Evolutionary conservation across 2,888 invertebrate species (phyloP).

Genomic region (Alviniconcha strummeri): DNA sequence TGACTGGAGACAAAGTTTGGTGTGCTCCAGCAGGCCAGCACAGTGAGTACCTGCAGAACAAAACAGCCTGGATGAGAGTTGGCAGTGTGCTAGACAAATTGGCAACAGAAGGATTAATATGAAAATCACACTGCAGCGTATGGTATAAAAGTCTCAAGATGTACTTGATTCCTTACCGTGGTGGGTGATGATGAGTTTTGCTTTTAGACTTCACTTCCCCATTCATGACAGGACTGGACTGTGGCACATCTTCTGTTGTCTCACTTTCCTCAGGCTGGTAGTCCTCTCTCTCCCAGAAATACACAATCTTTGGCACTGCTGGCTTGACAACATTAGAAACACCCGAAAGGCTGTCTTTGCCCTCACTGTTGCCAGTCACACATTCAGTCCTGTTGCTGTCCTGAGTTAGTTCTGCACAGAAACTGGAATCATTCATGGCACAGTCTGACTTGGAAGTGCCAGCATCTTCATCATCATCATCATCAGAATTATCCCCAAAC

Average conservation of each 20-base stretch:
- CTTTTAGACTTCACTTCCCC: not conserved
- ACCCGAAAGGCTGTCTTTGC: no score
- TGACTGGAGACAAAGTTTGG: no score
- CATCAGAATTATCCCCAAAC: constrained; percentile 26
- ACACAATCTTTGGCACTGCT: constrained; percentile 36
- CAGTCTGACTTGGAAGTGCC: not conserved
- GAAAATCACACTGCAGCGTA: no score
- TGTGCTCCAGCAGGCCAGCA: no score
- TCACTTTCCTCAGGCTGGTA: constrained; percentile 39
- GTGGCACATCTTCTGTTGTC: not conserved
- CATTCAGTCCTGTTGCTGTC: not conserved
- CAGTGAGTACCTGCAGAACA: no score
- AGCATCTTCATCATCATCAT: not conserved
- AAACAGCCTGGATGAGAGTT: no score
- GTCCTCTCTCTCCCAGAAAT: constrained; percentile 46
- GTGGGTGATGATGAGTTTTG: not conserved
- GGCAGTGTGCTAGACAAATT: no score
- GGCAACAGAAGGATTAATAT: no score
- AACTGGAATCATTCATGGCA: not conserved
- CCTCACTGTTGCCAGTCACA: no score
- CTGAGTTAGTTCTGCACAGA: not conserved
- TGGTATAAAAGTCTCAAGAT: no score
- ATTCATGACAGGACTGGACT: not conserved
- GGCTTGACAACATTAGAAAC: not conserved
- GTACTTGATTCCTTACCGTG: not conserved